These are phyloP conservation scores for Stomatorhinus walkeri DNA, from an alignment of 2,797 vertebrate species.

Conservation along the genomic window DNA sequence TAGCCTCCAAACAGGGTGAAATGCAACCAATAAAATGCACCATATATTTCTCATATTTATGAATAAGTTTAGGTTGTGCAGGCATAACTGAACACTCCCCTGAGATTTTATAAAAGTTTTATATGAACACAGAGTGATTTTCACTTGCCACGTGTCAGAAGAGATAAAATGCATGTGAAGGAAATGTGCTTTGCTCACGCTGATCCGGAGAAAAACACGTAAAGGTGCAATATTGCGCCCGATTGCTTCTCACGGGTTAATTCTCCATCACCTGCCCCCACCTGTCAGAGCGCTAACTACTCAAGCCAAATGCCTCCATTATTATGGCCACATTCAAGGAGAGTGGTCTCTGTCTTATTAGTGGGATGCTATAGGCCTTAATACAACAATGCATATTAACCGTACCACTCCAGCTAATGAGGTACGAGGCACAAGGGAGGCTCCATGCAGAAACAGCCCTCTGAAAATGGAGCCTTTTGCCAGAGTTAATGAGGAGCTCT, in stretches of 20 bases:
- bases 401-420: constrained; percentile 5
- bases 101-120: neutral
- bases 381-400: constrained; percentile 12
- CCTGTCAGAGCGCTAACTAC: neutral
- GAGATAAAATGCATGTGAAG: neutral
- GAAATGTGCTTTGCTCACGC: neutral
- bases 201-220: neutral
- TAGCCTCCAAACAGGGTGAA: neutral
- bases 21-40: neutral
- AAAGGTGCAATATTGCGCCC: neutral
- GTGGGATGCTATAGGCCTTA: neutral
- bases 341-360: neutral
- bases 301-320: neutral
- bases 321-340: neutral
- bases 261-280: neutral
- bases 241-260: neutral
- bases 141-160: neutral
- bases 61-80: neutral
- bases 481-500: neutral
- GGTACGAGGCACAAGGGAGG: neutral
- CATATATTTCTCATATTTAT: neutral
- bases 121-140: neutral
- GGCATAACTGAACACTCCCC: neutral
- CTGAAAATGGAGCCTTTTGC: neutral
- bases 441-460: neutral